Conservation (phyloP, 2,888 invertebrate genomes). For the Anarsia innoxiella region DNA sequence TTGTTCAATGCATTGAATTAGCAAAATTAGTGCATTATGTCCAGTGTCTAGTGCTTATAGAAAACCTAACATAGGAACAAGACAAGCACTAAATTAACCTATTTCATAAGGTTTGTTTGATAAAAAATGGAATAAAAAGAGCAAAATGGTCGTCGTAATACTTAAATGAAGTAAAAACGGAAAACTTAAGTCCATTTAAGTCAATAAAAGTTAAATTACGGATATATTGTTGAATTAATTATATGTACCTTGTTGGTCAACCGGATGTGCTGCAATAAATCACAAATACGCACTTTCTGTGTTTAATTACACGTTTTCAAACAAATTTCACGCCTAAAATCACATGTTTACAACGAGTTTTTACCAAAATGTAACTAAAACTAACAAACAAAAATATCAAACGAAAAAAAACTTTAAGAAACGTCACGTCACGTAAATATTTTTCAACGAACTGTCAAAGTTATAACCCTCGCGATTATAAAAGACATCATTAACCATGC, state of each 20-base stretch:
- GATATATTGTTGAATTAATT: no score
- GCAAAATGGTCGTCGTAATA: no score
- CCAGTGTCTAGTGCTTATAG: no score
- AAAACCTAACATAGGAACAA: no score
- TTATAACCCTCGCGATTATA: slow-evolving; percentile 28
- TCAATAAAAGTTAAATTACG: no score
- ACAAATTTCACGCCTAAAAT: background rate
- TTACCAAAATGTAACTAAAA: background rate
- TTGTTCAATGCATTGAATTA: no score
- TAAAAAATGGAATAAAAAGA: no score
- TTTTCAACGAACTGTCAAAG: slow-evolving; percentile 62
- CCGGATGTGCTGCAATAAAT: background rate
- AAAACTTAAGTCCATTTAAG: no score
- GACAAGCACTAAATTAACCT: no score
- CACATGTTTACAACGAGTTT: slow-evolving; percentile 8
- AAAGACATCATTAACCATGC: slow-evolving; percentile 11
- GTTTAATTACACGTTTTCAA: background rate
- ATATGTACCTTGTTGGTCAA: background rate
- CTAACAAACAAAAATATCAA: slow-evolving; percentile 6
- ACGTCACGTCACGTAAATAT: slow-evolving; percentile 50
- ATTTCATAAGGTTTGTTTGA: no score
- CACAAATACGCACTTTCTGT: background rate
- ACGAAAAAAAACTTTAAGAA: slow-evolving; percentile 7
- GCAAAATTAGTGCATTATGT: no score
- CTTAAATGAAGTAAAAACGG: no score